A percentile compares a stretch with the other conserved stretches of the same genome.
Conservation (phyloP, 2,113 vertebrate genomes). For the Neoarius graeffei region DNA sequence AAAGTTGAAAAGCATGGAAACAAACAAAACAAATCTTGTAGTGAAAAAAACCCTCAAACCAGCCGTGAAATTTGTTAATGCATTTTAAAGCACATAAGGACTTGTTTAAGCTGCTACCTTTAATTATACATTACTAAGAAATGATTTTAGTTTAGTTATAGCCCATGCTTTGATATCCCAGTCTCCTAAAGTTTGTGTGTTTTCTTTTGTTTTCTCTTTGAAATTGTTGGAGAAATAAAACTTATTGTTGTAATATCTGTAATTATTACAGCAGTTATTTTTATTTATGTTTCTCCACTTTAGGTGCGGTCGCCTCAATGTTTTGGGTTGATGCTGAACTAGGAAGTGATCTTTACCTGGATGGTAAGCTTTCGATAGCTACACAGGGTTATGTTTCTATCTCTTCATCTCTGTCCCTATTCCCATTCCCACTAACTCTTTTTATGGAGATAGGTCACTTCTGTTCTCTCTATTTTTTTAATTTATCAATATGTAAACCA, state of each 20-base stretch:
- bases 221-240: not conserved
- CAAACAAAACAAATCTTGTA: constrained; percentile 61
- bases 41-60: constrained; percentile 46
- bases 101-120: not conserved
- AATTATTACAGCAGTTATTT: not conserved
- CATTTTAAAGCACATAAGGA: constrained; percentile 36
- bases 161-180: not conserved
- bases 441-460: not conserved
- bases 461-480: not conserved
- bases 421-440: not conserved
- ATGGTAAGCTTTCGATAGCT: constrained; percentile 78
- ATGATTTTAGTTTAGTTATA: constrained; percentile 1
- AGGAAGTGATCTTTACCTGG: constrained; percentile 94
- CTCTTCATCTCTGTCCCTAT: not conserved
- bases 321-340: constrained; percentile 98
- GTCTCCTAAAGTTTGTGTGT: not conserved
- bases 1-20: constrained; percentile 61
- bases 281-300: constrained; percentile 41
- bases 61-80: constrained; percentile 46
- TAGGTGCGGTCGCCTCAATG: constrained; percentile 94
- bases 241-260: not conserved
- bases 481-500: not conserved
- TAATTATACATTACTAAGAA: constrained; percentile 4
- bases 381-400: not conserved
- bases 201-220: not conserved